Evolutionary conservation across 2,797 vertebrate genomes (phyloP).

Genomic region (Streptopelia turtur): DNA sequence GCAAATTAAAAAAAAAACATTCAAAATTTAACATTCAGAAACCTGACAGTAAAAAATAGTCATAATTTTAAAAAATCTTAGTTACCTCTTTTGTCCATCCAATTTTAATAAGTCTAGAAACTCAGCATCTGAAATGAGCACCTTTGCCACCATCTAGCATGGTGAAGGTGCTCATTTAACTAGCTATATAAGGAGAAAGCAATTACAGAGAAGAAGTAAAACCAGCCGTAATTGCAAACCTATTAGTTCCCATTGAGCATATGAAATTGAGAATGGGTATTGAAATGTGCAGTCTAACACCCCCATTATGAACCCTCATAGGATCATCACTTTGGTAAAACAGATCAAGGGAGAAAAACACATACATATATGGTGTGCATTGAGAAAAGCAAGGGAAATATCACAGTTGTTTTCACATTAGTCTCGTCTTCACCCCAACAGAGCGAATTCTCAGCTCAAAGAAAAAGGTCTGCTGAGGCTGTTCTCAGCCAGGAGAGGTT

Average conservation of each 20-base stretch:
- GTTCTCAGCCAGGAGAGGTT: background rate
- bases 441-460: background rate
- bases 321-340: background rate
- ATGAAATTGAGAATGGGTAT: background rate
- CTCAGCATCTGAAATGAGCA: background rate
- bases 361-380: accelerated
- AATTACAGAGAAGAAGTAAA: background rate
- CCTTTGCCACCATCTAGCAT: background rate
- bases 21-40: background rate
- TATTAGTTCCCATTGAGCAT: background rate
- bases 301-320: background rate
- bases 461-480: background rate
- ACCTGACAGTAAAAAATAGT: background rate
- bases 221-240: background rate
- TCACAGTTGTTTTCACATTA: background rate
- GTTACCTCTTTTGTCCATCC: background rate
- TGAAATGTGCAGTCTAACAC: background rate
- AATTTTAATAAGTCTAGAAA: background rate
- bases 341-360: background rate
- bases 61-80: no score
- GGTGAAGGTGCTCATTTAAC: background rate
- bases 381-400: background rate
- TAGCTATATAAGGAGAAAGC: background rate
- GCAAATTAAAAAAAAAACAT: background rate
- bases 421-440: background rate